These are phyloP conservation scores for Nomada ferruginata DNA, from an alignment of 2,888 invertebrate species.

Conservation along the genomic window DNA sequence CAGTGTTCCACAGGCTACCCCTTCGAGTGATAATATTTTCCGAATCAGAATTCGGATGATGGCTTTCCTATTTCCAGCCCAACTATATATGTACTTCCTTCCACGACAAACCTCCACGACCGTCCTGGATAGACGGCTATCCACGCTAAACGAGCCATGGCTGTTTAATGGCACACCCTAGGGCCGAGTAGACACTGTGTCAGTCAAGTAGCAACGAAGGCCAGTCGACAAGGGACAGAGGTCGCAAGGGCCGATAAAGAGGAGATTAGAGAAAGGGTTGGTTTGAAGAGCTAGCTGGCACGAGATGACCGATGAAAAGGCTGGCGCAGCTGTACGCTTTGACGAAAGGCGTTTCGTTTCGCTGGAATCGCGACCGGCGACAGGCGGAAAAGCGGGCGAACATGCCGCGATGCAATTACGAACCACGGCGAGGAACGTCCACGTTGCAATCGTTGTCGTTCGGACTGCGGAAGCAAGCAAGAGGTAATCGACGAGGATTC, in stretches of 20 bases:
- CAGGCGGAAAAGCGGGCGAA: constrained; percentile 65
- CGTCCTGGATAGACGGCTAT: constrained; percentile 38
- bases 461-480: constrained; percentile 51
- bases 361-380: constrained; percentile 64
- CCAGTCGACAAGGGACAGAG: constrained; percentile 31
- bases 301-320: constrained; percentile 58
- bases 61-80: background rate
- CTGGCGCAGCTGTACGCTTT: constrained; percentile 63
- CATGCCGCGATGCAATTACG: constrained; percentile 72
- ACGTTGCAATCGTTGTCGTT: constrained; percentile 20
- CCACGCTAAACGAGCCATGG: constrained; percentile 54
- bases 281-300: constrained; percentile 43
- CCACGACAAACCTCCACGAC: background rate
- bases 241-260: constrained; percentile 41
- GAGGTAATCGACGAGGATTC: constrained; percentile 42
- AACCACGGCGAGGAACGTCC: constrained; percentile 37
- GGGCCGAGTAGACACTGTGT: constrained; percentile 56
- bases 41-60: background rate
- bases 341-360: constrained; percentile 71
- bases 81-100: background rate
- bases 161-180: constrained; percentile 61
- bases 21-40: background rate
- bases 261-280: constrained; percentile 32
- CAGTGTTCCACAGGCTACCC: too few species aligned
- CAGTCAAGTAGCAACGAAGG: constrained; percentile 55